Evolutionary conservation across 2,113 vertebrate genomes (phyloP).

Genomic region (Heterochromis multidens): DNA sequence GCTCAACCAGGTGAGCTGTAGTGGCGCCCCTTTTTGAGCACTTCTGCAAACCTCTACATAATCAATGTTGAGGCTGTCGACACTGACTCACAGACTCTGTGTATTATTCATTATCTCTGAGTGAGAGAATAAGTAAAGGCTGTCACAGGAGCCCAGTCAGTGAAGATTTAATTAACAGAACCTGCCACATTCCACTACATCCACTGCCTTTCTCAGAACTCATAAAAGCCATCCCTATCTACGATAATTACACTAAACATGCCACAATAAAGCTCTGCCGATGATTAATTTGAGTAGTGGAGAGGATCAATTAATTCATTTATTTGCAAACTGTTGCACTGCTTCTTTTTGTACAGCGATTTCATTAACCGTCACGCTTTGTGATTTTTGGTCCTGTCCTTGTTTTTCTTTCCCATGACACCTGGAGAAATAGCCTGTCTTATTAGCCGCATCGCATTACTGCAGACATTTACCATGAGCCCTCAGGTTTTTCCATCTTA

Average conservation of each 20-base stretch:
- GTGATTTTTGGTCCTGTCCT: constrained; percentile 34
- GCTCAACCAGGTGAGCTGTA: background rate
- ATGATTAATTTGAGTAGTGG: constrained; percentile 66
- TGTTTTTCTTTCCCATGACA: constrained; percentile 31
- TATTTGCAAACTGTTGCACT: constrained; percentile 49
- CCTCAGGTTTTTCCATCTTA: constrained; percentile 31
- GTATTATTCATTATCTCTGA: constrained; percentile 71
- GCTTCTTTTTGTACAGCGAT: constrained; percentile 27
- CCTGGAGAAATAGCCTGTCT: constrained; percentile 56
- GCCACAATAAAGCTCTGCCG: constrained; percentile 59
- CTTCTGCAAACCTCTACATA: constrained; percentile 16
- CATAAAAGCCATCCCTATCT: constrained; percentile 70
- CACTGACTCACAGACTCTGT: constrained; percentile 46
- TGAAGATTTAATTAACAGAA: constrained; percentile 74
- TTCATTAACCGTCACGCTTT: constrained; percentile 58
- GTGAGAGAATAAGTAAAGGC: constrained; percentile 69
- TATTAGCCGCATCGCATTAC: constrained; percentile 54
- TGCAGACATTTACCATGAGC: constrained; percentile 43
- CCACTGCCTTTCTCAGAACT: constrained; percentile 62
- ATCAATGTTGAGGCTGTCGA: constrained; percentile 52
- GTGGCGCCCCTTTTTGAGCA: background rate
- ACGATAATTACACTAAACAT: constrained; percentile 67
- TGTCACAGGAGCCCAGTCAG: constrained; percentile 64
- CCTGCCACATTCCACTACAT: constrained; percentile 69
- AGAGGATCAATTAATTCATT: constrained; percentile 67